Evolutionary conservation across 2,888 invertebrate species (phyloP).

Genomic region (Marasmarcha lunaedactyla): DNA sequence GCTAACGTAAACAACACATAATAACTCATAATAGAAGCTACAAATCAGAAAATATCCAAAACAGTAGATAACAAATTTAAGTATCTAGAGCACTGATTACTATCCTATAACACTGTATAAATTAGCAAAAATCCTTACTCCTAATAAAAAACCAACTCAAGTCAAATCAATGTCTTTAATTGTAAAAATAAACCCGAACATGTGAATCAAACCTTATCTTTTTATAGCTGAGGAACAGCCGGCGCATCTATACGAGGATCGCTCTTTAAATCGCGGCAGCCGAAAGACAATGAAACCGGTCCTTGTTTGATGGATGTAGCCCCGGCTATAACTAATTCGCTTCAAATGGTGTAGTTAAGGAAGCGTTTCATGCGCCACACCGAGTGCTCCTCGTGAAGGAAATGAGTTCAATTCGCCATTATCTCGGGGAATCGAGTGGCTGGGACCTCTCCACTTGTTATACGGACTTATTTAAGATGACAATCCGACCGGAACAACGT

Average conservation of each 20-base stretch:
- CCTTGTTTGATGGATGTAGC: constrained; percentile 1
- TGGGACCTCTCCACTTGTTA: constrained; percentile 31
- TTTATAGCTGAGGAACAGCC: background rate
- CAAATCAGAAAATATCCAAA: no score
- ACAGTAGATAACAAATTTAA: no score
- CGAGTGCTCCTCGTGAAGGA: constrained; percentile 35
- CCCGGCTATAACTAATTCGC: constrained; percentile 24
- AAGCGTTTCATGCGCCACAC: constrained; percentile 28
- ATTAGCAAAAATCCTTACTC: no score
- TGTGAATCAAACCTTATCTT: background rate
- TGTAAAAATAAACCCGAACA: no score
- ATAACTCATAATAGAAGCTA: no score
- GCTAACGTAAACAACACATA: no score
- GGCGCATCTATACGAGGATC: background rate
- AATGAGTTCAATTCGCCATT: constrained; percentile 59
- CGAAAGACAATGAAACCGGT: constrained; percentile 2
- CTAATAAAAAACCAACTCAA: no score
- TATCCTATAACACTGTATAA: no score
- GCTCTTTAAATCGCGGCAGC: background rate
- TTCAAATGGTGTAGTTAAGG: constrained; percentile 37
- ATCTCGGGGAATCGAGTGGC: constrained; percentile 44
- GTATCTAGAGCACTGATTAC: no score
- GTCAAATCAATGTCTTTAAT: no score
- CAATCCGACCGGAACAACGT: constrained; percentile 30
- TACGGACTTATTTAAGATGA: constrained; percentile 35